Evolutionary conservation across 2,888 invertebrate species (phyloP).

Genomic region (Boloria euphrosyne): DNA sequence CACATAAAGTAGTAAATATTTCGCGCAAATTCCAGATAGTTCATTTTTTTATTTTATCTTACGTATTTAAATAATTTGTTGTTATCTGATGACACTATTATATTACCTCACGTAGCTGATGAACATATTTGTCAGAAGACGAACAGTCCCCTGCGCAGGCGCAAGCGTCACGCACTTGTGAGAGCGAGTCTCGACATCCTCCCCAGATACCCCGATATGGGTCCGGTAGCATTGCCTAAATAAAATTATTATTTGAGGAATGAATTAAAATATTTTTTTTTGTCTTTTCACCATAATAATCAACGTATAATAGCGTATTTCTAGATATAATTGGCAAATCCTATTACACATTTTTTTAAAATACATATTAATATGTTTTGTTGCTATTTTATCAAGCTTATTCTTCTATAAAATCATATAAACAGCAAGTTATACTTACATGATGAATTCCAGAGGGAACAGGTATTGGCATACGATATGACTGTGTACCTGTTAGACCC

Average conservation of each 20-base stretch:
- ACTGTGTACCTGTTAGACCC: constrained; percentile 90
- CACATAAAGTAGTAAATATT: too few species aligned
- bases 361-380: too few species aligned
- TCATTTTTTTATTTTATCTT: too few species aligned
- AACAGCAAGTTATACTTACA: constrained; percentile 74
- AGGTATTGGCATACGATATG: constrained; percentile 90
- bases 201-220: constrained; percentile 96
- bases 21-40: too few species aligned
- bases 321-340: too few species aligned
- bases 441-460: constrained; percentile 89
- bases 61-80: background rate
- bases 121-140: constrained; percentile 90
- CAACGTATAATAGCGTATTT: too few species aligned
- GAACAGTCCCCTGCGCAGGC: constrained; percentile 85
- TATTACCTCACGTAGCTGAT: constrained; percentile 86
- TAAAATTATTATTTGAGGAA: background rate
- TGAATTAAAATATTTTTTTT: too few species aligned
- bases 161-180: constrained; percentile 87
- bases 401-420: background rate
- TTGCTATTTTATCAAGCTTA: background rate
- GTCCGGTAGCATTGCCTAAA: constrained; percentile 94
- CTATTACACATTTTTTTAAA: too few species aligned
- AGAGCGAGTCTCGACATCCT: constrained; percentile 95
- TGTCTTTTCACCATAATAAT: too few species aligned
- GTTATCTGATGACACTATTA: background rate